Percentiles rank a stretch among this genome's conserved stretches.
Conservation (phyloP, 2,113 vertebrate genomes). For the Strix aluco region DNA sequence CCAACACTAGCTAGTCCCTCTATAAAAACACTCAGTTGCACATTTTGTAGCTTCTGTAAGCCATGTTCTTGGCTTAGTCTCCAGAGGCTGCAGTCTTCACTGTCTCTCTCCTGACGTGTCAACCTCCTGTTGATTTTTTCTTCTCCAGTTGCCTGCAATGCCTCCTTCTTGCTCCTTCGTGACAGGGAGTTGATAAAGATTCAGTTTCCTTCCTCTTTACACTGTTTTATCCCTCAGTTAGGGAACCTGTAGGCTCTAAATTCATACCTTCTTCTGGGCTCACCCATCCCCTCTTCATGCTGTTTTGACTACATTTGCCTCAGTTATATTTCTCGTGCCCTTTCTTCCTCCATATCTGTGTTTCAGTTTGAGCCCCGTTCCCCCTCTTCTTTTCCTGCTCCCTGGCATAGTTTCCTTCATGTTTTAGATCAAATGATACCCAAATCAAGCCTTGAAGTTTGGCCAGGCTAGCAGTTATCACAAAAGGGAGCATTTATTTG, state of each 20-base stretch:
- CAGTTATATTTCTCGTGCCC: background rate
- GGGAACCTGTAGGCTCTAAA: background rate
- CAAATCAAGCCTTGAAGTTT: background rate
- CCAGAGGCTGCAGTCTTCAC: conserved; percentile 31
- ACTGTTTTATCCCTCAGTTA: background rate
- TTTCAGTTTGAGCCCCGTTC: background rate
- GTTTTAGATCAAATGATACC: background rate
- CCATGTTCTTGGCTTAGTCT: conserved; percentile 58
- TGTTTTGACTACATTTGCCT: background rate
- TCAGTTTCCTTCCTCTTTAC: background rate
- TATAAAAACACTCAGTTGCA: conserved; percentile 64
- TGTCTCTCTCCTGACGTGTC: conserved; percentile 40
- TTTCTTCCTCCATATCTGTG: background rate
- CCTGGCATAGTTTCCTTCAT: background rate
- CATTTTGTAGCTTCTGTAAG: conserved; percentile 63
- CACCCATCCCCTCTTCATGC: background rate
- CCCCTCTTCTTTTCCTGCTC: background rate
- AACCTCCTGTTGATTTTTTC: conserved; percentile 56
- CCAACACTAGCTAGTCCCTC: conserved; percentile 67
- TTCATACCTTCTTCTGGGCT: background rate
- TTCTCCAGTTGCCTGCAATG: background rate
- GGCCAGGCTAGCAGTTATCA: background rate
- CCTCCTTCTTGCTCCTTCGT: background rate
- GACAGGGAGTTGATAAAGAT: background rate
- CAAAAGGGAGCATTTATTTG: background rate